These are phyloP conservation scores for Patiria pectinifera DNA, from an alignment of 53 echinoderm and acorn worm genomes.

Conservation along the genomic window DNA sequence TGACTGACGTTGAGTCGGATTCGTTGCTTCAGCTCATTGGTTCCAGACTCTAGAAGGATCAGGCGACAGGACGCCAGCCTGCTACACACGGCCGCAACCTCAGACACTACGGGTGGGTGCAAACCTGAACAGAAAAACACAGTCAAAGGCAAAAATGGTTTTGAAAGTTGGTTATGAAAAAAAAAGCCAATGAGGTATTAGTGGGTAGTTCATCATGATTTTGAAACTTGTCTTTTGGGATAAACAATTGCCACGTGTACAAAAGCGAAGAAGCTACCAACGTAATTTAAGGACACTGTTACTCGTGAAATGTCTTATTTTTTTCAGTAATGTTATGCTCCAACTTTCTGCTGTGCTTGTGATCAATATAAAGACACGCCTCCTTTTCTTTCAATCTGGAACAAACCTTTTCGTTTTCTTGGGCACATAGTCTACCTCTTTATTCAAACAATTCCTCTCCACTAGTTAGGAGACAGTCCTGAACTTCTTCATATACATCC, in stretches of 20 bases:
- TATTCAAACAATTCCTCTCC: not conserved
- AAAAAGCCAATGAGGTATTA: not conserved
- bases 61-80: conserved; percentile 79
- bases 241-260: too few relatives aligned
- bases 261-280: too few relatives aligned
- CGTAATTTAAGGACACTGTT: not conserved
- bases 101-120: conserved; percentile 83
- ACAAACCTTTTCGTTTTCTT: not conserved
- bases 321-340: not conserved
- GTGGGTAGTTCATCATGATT: too few relatives aligned
- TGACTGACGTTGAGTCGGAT: conserved; percentile 95
- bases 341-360: too few relatives aligned
- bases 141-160: not conserved
- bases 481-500: too few relatives aligned
- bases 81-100: conserved; percentile 88
- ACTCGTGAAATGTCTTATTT: not conserved
- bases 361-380: too few relatives aligned
- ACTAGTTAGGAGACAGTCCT: too few relatives aligned
- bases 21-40: conserved; percentile 86
- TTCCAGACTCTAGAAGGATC: conserved; percentile 83
- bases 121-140: conserved; percentile 59
- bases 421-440: not conserved
- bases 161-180: not conserved
- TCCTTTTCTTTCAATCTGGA: not conserved
- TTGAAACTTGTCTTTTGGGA: too few relatives aligned